A percentile compares a stretch with the other conserved stretches of the same genome.
Evolutionary conservation across 2,113 vertebrate genomes (phyloP).

Genomic region (Vombatus ursinus): DNA sequence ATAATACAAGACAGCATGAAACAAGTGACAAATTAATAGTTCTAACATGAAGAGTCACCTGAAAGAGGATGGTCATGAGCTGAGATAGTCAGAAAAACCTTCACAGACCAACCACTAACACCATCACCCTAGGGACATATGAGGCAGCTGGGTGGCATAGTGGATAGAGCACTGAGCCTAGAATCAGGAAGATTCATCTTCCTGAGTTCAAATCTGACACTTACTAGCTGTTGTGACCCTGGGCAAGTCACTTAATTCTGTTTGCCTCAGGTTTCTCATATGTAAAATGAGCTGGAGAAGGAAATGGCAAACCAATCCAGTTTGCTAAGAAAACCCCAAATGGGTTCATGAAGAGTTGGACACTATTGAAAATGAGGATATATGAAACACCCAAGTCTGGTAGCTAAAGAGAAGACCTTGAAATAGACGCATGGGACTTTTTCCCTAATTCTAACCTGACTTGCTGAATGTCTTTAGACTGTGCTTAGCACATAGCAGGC

Average conservation of each 20-base stretch:
- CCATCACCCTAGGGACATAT: background rate
- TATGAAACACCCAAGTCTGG: background rate
- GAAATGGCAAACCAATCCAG: background rate
- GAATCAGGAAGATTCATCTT: background rate
- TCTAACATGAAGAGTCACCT: background rate
- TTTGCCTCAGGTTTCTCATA: background rate
- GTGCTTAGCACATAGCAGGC: background rate
- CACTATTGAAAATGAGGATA: background rate
- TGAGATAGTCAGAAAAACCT: background rate
- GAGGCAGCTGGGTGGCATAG: background rate
- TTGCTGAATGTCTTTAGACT: background rate
- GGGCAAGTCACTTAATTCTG: background rate
- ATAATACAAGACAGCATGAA: background rate
- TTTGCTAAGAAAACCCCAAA: background rate
- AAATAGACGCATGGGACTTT: background rate
- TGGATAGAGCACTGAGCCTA: background rate
- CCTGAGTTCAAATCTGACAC: background rate
- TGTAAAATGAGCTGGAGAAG: background rate
- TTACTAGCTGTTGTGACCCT: background rate
- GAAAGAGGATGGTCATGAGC: background rate
- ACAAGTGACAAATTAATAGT: background rate
- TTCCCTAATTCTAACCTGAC: background rate
- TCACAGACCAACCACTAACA: background rate
- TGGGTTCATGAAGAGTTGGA: background rate
- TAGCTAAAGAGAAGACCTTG: background rate